Base-by-base conservation (phyloP, 2,113 vertebrate genomes). In the Notothenia rossii region DNA sequence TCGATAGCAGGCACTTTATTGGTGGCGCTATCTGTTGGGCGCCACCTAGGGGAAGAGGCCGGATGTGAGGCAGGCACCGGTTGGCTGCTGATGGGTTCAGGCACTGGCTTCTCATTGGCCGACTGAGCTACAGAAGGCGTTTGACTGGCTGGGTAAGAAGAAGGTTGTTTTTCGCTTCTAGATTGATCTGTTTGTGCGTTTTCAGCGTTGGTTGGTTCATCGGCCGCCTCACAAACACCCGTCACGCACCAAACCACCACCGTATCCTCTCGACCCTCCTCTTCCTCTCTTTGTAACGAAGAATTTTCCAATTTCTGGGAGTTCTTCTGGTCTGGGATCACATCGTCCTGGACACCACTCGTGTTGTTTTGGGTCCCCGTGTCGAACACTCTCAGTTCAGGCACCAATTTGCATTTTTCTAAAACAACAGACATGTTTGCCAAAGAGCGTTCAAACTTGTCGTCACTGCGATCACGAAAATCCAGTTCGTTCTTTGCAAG, bases 361-460 rank as follows among this genome's bases (percentile, higher is more conserved):
- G 4, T n/a, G 2, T 89, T 85, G 0, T 20, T 25, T 3, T 62
- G 29, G 29, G 29, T 29, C 3, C 29, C 29, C 29, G 29, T 12
- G 1, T 93, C 86, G 9, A 97, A 97, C 13, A 84, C 94, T 20
- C 89, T 81, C 18, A 96, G 89, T 10, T 94, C 94, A 4, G 96
- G 94, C 72, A 97, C 95, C 81, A 97, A 85, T 2, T 93, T 94
- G 2, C 53, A 90, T 70, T 92, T 94, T 75, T 96, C 91, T n/a
- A 97, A 49, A 20, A 89, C 89, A 51, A 96, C 92, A 1, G 90
- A 89, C 89, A 97, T 63, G 51, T 50, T 50, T 10, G 33, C 36
- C 10, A 46, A 12, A 0, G 40, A 0, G 2, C 0, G 25, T 2
- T 62, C 20, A 0, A 10, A 6, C 1, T 14, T 45, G 9, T 65